A percentile compares a stretch with the other conserved stretches of the same genome.
phyloP scores from a whole-genome alignment of 2,113 vertebrate genomes.

The Rhipidura dahli region DNA sequence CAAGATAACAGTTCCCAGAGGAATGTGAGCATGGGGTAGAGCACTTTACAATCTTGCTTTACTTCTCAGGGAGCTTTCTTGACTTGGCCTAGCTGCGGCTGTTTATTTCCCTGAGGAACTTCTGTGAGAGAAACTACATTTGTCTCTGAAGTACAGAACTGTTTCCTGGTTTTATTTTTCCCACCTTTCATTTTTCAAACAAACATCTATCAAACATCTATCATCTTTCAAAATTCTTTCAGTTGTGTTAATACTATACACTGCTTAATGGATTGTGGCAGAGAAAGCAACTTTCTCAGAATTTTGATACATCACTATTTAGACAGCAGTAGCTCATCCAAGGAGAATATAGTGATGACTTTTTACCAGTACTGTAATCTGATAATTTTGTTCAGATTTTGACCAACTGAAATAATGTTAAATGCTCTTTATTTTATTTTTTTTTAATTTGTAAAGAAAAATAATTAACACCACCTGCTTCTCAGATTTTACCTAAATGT shows the following conservation, averaged over 20 bases:
- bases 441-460: background rate
- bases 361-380: background rate
- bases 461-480: background rate
- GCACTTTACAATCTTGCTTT: constrained; percentile 38
- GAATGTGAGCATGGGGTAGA: constrained; percentile 7
- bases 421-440: background rate
- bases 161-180: constrained; percentile 8
- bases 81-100: constrained; percentile 30
- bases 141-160: constrained; percentile 18
- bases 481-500: background rate
- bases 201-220: background rate
- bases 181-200: background rate
- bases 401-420: background rate
- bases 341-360: background rate
- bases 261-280: background rate
- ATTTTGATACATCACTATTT: background rate
- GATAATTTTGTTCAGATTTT: background rate
- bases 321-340: background rate
- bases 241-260: background rate
- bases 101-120: constrained; percentile 45
- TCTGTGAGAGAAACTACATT: background rate
- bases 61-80: constrained; percentile 24
- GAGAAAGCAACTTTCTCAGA: background rate
- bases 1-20: constrained; percentile 51
- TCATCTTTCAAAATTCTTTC: constrained; percentile 5